Percentiles rank a stretch among this genome's conserved stretches.
phyloP scores from a whole-genome alignment of 1,140 invertebrate genomes.

The Potamilus streckersoni region DNA sequence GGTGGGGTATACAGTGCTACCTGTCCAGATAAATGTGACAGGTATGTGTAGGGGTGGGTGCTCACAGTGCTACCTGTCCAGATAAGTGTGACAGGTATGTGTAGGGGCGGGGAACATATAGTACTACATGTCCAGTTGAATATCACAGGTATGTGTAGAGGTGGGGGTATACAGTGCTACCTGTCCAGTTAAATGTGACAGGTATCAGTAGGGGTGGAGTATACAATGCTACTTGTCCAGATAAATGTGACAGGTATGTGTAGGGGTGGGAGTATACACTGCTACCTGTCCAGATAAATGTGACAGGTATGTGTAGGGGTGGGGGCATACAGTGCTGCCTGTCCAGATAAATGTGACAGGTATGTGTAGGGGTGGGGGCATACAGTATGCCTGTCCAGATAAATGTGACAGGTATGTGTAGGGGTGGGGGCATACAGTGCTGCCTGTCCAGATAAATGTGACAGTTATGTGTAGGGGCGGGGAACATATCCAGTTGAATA shows the following conservation, averaged over 20 bases:
- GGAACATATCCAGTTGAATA: slow-evolving; percentile 53
- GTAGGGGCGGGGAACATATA: not conserved
- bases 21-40: slow-evolving; percentile 63
- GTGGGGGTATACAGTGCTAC: not conserved
- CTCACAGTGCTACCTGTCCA: slow-evolving; percentile 56
- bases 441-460: too few species aligned
- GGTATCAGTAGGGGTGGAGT: slow-evolving; percentile 53
- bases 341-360: too few species aligned
- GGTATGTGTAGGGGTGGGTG: too few species aligned
- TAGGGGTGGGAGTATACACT: not conserved
- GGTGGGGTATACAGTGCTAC: too few species aligned
- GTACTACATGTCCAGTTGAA: slow-evolving; percentile 52
- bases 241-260: slow-evolving; percentile 64
- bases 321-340: too few species aligned
- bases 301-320: too few species aligned
- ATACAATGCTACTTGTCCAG: slow-evolving; percentile 57
- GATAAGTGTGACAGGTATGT: slow-evolving; percentile 64
- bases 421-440: too few species aligned
- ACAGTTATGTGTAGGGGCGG: too few species aligned
- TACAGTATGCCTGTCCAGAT: too few species aligned
- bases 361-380: too few species aligned
- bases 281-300: too few species aligned
- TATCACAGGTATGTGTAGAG: slow-evolving; percentile 63
- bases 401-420: too few species aligned
- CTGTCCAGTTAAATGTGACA: slow-evolving; percentile 63